Percentiles rank a stretch among this genome's conserved stretches.
These are phyloP conservation scores for Darevskia mixta DNA, from an alignment of 2,797 vertebrate species.

Conservation along the genomic window DNA sequence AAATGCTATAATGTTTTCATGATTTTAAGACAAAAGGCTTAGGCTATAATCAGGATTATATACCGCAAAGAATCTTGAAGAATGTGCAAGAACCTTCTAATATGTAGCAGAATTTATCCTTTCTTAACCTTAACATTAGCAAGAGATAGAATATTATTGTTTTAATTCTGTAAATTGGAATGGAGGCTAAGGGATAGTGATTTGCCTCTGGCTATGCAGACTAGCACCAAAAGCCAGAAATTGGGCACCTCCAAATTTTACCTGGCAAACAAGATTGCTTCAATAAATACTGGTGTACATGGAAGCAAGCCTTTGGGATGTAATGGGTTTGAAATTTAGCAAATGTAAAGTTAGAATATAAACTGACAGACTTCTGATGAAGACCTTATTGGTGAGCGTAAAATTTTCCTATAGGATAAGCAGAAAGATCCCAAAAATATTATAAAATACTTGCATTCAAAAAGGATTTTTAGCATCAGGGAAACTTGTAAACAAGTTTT, in stretches of 20 bases:
- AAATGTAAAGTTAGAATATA: neutral
- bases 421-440: too few species aligned
- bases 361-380: neutral
- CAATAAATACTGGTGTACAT: too few species aligned
- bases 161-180: neutral
- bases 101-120: neutral
- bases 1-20: slow-evolving; percentile 7
- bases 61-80: neutral
- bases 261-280: neutral
- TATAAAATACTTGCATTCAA: neutral
- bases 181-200: neutral
- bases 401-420: neutral
- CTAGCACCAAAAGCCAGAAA: neutral
- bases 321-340: neutral
- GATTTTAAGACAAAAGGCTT: neutral
- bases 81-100: neutral
- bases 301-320: neutral
- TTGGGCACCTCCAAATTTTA: neutral
- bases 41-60: neutral
- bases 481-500: too few species aligned
- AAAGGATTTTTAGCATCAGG: neutral
- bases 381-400: neutral
- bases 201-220: neutral
- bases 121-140: neutral
- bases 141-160: neutral